Conservation (phyloP, 2,797 vertebrate genomes). For the Crenichthys baileyi region DNA sequence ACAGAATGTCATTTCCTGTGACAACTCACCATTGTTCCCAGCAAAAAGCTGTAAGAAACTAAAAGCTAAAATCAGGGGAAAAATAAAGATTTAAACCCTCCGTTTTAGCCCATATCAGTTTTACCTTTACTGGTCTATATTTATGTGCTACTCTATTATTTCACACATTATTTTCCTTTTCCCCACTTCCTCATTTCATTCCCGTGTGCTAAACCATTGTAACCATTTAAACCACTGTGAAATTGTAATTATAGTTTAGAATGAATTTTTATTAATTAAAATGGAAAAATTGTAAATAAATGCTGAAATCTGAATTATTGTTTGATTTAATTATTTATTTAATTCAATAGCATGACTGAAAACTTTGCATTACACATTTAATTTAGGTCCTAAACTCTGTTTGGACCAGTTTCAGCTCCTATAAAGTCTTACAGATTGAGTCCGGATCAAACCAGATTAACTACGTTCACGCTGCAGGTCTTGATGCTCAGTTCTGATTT, state of each 20-base stretch:
- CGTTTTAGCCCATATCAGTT: neutral
- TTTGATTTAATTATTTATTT: too few species aligned
- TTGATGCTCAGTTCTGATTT: too few species aligned
- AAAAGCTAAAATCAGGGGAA: neutral
- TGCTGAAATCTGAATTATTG: neutral
- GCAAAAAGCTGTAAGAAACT: neutral
- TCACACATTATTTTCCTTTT: neutral
- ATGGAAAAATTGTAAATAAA: neutral
- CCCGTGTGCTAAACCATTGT: neutral
- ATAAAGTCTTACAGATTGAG: neutral
- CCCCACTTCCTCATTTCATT: neutral
- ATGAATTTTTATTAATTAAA: neutral
- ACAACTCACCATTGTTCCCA: neutral
- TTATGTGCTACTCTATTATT: neutral
- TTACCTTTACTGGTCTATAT: neutral
- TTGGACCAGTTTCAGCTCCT: neutral
- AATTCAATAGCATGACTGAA: neutral
- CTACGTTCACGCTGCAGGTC: too few species aligned
- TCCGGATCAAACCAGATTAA: neutral
- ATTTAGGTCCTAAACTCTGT: neutral
- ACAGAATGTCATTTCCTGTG: neutral
- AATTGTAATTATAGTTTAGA: neutral
- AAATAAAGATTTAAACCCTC: neutral
- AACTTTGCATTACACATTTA: neutral
- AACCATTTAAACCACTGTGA: neutral